Evolutionary conservation across 2,797 vertebrate genomes (phyloP), one percentile per base, ranked within the genome.

Genomic region (Sternarchorhynchus goeldii): DNA sequence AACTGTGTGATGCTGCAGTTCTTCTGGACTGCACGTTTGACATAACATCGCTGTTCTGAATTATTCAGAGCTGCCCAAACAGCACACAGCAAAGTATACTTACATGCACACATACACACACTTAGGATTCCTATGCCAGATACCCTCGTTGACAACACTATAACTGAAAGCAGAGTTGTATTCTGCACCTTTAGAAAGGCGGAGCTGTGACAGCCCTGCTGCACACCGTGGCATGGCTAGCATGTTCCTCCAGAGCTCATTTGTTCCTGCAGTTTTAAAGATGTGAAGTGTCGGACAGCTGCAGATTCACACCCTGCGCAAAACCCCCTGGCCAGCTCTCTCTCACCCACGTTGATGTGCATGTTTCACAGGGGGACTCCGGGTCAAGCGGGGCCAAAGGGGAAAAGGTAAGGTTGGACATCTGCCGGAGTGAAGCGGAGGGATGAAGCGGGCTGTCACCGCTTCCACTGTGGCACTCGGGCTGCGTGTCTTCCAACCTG

Each of bases 351-450:
- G 2, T 7, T 58, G 34, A 70, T 66, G 60, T 41, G 18, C 25
- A 76, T 85, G 34, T 75, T 83, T 84, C 56, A 8, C 75, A 89
- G 88, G 88, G 88, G 31, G 82, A 81, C 31, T 14, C 68, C 21
- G 88, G 88, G 70, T 62, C 75, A 65, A 63, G 59, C 6, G 86
- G 86, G 6, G 29, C 66, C 78, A 88, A 79, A 83, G 88, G 88
- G 12, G 84, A 86, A 81, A 88, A 88, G 85, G 87, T 88, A 20
- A 82, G 82, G 81, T 64, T 78, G 53, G 34, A 75, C 55, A 70
- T 78, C 76, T 72, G 17, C 36, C 73, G 20, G 57, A 32, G 31
- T 73, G 20, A 31, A 58, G 14, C 0, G 50, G 41, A 10, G 31
- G 80, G 66, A 72, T 71, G 57, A 79, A 79, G 53, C 50, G 6